Conservation (phyloP, 2,797 vertebrate genomes). For the Nasua narica region DNA sequence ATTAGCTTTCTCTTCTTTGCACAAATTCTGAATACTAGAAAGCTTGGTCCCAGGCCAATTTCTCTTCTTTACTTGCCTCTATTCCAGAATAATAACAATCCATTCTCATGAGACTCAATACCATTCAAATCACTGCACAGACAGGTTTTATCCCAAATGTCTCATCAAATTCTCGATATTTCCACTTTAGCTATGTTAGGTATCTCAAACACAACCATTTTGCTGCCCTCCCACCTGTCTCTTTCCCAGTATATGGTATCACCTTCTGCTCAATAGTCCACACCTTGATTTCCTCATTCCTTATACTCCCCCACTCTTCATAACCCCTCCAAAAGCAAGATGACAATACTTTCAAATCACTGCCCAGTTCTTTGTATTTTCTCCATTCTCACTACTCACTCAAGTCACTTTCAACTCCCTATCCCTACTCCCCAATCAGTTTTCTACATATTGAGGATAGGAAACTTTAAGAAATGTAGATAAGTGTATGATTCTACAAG, state of each 20-base stretch:
- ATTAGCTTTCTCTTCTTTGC: neutral
- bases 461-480: neutral
- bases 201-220: neutral
- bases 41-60: neutral
- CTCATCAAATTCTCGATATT: neutral
- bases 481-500: neutral
- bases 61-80: neutral
- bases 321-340: neutral
- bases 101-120: neutral
- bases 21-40: neutral
- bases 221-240: neutral
- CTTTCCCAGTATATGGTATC: neutral
- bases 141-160: neutral
- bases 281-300: neutral
- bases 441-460: neutral
- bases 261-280: neutral
- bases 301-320: neutral
- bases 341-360: neutral
- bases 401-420: neutral
- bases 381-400: neutral
- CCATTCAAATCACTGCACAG: neutral
- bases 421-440: no score
- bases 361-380: neutral
- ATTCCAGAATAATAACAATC: neutral
- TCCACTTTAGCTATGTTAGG: accelerated